Evolutionary conservation across 1,140 invertebrate genomes (phyloP).

Genomic region (Drosophila lini): DNA sequence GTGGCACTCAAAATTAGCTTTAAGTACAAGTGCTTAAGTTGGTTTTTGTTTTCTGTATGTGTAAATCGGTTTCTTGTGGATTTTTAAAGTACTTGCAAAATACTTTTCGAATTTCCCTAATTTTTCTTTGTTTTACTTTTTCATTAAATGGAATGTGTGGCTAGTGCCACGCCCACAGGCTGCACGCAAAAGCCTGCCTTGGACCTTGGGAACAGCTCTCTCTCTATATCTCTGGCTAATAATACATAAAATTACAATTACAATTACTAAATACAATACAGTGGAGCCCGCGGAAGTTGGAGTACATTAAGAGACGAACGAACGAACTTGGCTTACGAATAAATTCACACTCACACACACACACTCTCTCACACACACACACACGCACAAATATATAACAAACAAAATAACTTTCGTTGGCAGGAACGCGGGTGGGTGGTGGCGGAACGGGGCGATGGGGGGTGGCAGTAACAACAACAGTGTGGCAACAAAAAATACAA

Average conservation of each 20-base stretch:
- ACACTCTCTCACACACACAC: background rate
- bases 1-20: conserved; percentile 62
- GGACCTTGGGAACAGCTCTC: conserved; percentile 58
- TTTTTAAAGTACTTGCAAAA: conserved; percentile 61
- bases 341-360: conserved; percentile 56
- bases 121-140: conserved; percentile 11
- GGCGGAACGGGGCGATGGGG: background rate
- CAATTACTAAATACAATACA: conserved; percentile 45
- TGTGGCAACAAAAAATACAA: conserved; percentile 62
- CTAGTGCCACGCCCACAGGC: conserved; percentile 58
- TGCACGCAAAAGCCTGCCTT: conserved; percentile 57
- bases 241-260: conserved; percentile 48
- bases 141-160: conserved; percentile 66
- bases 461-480: conserved; percentile 70
- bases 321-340: conserved; percentile 65
- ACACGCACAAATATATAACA: conserved; percentile 47
- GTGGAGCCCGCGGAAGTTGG: conserved; percentile 63
- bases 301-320: conserved; percentile 55
- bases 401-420: conserved; percentile 64
- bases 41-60: background rate
- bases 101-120: conserved; percentile 51
- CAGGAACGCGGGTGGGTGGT: conserved; percentile 9
- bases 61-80: conserved; percentile 7
- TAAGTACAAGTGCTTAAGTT: conserved; percentile 78
- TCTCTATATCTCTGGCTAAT: conserved; percentile 3